Evolutionary conservation across 2,888 invertebrate species (phyloP), one percentile per base, ranked within the genome.

Genomic region (Tetragonisca angustula): DNA sequence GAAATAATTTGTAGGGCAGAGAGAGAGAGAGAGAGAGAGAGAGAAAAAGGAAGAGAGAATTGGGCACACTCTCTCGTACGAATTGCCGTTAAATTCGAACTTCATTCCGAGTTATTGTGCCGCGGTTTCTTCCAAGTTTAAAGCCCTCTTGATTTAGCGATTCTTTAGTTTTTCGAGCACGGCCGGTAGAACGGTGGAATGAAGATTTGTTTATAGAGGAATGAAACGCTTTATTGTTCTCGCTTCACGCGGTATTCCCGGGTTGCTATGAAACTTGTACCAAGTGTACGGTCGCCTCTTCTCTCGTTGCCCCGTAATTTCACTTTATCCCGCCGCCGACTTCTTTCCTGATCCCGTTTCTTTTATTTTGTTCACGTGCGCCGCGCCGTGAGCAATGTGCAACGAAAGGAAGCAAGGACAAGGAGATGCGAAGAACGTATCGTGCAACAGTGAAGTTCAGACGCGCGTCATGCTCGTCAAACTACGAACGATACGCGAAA

Each of bases 151-250:
- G 61, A 72, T 73, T 81, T 62, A 68, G 32, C 59, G 61, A 61
- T n/a, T 24, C 54, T 68, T 68, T 27, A 17, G 24, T 43, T 52
- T 62, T 52, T 61, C 61, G 9, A 21, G 43, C 56, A 9, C 43
- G n/a, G 15, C 4, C 56, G 24, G 43, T 17, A 11, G 50, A 50
- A 59, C 56, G 52, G n/a, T 11, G 59, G 21, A 49, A 43, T 61
- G 70, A 71, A 71, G 65, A 82, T 81, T 79, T 82, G 81, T 82
- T 75, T 81, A 75, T 67, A 70, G 81, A 61, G 67, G 70, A 74
- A 81, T 24, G 75, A 67, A 75, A 81, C 65, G 70, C 49, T 81
- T 82, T 81, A 75, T 70, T 81, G 70, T 82, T 54, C 69, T n/a
- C 81, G 27, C 2, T 27, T 50, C 68, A 54, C 80, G 72, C 21